These are phyloP conservation scores for Dasysyrphus albostriatus DNA, from an alignment of 2,888 invertebrate species.

Conservation along the genomic window DNA sequence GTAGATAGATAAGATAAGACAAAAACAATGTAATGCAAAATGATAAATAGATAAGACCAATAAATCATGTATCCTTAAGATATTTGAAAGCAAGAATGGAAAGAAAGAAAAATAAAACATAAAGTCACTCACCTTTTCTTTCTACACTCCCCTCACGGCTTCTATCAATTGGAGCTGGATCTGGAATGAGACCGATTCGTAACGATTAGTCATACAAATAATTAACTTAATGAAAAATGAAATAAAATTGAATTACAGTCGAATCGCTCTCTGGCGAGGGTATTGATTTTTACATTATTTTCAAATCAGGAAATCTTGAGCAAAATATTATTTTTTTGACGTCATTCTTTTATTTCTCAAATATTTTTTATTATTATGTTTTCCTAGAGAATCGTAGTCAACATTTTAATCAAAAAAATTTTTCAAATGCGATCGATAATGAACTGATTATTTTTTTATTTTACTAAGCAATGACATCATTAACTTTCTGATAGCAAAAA, in stretches of 20 bases:
- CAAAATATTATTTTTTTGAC: background rate
- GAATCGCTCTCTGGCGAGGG: background rate
- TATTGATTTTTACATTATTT: slow-evolving; percentile 8
- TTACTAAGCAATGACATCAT: too few species aligned
- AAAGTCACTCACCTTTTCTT: slow-evolving; percentile 81
- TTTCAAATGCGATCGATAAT: too few species aligned
- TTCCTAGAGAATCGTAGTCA: too few species aligned
- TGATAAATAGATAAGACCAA: slow-evolving; percentile 6
- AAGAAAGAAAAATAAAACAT: slow-evolving; percentile 8
- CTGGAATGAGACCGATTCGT: slow-evolving; percentile 77
- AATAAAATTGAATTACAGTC: slow-evolving; percentile 50
- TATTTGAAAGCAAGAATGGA: slow-evolving; percentile 10
- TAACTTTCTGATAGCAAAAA: too few species aligned
- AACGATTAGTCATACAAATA: slow-evolving; percentile 59
- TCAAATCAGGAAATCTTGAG: background rate
- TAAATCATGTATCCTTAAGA: slow-evolving; percentile 22
- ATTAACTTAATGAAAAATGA: slow-evolving; percentile 39
- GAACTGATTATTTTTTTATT: too few species aligned
- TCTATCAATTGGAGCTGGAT: slow-evolving; percentile 82
- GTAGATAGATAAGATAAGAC: slow-evolving; percentile 42
- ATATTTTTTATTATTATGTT: too few species aligned
- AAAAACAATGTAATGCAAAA: slow-evolving; percentile 19
- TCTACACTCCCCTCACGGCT: slow-evolving; percentile 83
- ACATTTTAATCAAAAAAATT: too few species aligned
- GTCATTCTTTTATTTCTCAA: background rate